phyloP scores from a whole-genome alignment of 2,113 vertebrate genomes.

The Hiodon alosoides region DNA sequence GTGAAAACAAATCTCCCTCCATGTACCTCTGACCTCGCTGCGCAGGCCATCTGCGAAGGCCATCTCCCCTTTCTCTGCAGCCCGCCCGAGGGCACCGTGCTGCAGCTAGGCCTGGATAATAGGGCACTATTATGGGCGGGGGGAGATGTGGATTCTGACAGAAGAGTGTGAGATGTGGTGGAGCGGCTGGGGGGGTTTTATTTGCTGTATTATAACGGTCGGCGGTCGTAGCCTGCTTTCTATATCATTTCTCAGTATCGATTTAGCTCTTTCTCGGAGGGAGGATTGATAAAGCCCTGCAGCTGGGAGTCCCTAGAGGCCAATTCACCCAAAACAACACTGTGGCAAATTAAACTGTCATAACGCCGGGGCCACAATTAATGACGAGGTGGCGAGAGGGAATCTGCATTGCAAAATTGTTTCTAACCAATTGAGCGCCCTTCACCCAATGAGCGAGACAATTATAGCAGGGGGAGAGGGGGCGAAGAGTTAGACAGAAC shows the following conservation, averaged over 20 bases:
- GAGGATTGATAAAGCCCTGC: conserved; percentile 4
- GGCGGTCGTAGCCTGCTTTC: neutral
- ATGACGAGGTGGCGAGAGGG: conserved; percentile 4
- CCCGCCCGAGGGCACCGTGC: neutral
- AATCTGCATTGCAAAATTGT: conserved; percentile 18
- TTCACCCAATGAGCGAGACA: neutral
- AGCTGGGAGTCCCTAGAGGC: conserved; percentile 7
- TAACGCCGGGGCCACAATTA: conserved; percentile 23
- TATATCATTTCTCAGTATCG: conserved; percentile 25
- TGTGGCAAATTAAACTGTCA: conserved; percentile 31
- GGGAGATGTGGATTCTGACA: no score
- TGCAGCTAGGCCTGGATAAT: neutral
- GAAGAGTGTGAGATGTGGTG: neutral
- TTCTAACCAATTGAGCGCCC: neutral
- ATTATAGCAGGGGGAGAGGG: neutral
- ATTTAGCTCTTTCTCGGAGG: conserved; percentile 7
- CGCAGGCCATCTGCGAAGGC: no score
- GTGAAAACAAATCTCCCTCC: no score
- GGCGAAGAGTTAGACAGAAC: neutral
- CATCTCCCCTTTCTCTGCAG: no score
- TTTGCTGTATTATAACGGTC: neutral
- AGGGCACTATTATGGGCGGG: neutral
- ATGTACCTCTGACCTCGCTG: no score
- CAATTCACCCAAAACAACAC: conserved; percentile 14
- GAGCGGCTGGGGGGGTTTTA: neutral